Evolutionary conservation across 1,140 invertebrate species (phyloP), one percentile per base, ranked within the genome.

Genomic region (Lordiphosa stackelbergi): DNA sequence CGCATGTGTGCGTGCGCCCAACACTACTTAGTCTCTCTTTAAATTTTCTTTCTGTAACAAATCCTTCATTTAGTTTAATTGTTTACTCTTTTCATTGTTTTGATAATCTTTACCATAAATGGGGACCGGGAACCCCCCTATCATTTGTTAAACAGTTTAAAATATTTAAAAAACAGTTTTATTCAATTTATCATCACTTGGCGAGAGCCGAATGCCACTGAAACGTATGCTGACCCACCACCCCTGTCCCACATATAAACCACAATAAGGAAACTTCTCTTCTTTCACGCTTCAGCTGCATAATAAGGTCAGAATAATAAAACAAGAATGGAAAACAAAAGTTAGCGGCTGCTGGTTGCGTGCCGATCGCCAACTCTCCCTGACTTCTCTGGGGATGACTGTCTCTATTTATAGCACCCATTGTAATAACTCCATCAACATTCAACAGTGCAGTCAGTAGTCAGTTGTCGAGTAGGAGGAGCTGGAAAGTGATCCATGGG

Each of bases 401-500:
- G 34, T 49, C 13, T 40, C 65, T 71, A 71, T 71, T 71, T 71
- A 69, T 71, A 64, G 59, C 31, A 42, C 56, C 16, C 59, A 70
- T 68, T 70, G 69, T 64, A 71, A 64, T 71, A 71, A 71, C 69
- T 71, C 69, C 69, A 68, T 69, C 54, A 35, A 47, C 63, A 40
- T 42, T 42, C 28, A 34, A 10, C 11, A 34, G 9, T 13, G 24
- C 11, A 31, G 19, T 37, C 34, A 8, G 19, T 35, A 24, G 10
- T 10, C 9, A 13, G 11, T 9, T 8, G 13, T 12, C 7, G 16
- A 11, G 35, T 12, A n/a, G 16, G 36, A 38, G n/a, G 35, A 9
- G 45, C 24, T 9, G 56, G 31, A 47, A 51, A 53, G 34, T 46
- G 64, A 35, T 60, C 51, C 40, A 35, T 49, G 34, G 45, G 46